Evolutionary conservation across 2,888 invertebrate genomes (phyloP).

Genomic region (Toxonevra muliebris): DNA sequence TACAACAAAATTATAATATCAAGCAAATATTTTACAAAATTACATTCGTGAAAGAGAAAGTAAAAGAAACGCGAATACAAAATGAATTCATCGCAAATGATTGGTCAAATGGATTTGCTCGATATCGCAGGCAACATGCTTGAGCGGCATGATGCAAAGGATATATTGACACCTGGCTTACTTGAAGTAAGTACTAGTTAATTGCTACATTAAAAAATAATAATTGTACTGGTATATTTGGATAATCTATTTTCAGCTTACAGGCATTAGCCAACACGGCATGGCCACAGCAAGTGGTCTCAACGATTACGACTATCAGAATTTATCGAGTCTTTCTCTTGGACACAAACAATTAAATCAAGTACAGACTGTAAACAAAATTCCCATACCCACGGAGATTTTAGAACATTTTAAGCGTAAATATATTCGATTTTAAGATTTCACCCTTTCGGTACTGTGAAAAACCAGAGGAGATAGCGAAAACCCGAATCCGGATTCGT

Average conservation of each 20-base stretch:
- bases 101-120: conserved; percentile 70
- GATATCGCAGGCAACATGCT: conserved; percentile 83
- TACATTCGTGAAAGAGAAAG: neutral
- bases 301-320: conserved; percentile 90
- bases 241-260: conserved; percentile 64
- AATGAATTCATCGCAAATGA: conserved; percentile 53
- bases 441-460: too few species aligned
- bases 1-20: too few species aligned
- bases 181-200: conserved; percentile 53
- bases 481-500: too few species aligned
- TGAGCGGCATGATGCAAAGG: conserved; percentile 71
- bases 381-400: conserved; percentile 91
- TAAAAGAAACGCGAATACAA: neutral
- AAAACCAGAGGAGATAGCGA: too few species aligned
- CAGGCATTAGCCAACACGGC: conserved; percentile 73
- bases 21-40: too few species aligned
- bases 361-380: conserved; percentile 81
- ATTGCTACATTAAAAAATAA: neutral
- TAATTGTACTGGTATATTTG: neutral
- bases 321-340: conserved; percentile 74
- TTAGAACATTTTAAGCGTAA: conserved; percentile 94
- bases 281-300: conserved; percentile 89
- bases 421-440: conserved; percentile 7
- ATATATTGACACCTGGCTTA: conserved; percentile 57
- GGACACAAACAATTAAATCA: conserved; percentile 79